Percentiles rank a stretch among this genome's conserved stretches.
Conservation (phyloP, 2,888 invertebrate species). For the Lycophotia porphyrea region DNA sequence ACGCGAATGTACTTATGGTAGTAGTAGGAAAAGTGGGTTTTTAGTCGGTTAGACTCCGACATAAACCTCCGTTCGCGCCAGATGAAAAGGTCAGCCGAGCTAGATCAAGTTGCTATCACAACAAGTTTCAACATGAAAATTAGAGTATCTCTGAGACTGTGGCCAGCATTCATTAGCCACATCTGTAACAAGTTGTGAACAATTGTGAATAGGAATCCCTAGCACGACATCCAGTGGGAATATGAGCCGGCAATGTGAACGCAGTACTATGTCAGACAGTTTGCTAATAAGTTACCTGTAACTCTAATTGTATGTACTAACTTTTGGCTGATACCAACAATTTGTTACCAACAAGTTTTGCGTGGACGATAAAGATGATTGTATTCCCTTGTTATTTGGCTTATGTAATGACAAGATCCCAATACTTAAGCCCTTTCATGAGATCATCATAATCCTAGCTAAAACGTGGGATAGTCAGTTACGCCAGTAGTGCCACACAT, state of each 20-base stretch:
- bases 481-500: too few relatives aligned
- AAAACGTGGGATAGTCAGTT: too few relatives aligned
- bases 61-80: background rate
- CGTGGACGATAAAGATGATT: background rate
- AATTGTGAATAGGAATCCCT: slow-evolving; percentile 10
- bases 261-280: slow-evolving; percentile 27
- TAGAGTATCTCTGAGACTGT: background rate
- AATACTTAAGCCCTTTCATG: too few relatives aligned
- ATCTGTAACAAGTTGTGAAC: slow-evolving; percentile 13
- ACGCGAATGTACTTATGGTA: too few relatives aligned
- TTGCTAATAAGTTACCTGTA: slow-evolving; percentile 31
- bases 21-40: background rate
- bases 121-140: background rate
- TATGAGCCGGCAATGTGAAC: slow-evolving; percentile 5
- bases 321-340: background rate
- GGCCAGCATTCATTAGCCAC: slow-evolving; percentile 11
- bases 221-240: slow-evolving; percentile 30
- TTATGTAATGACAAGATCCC: too few relatives aligned
- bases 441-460: too few relatives aligned
- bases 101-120: slow-evolving; percentile 3
- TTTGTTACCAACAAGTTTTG: background rate
- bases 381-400: background rate
- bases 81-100: background rate
- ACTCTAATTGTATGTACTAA: background rate
- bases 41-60: background rate